These are phyloP conservation scores for Bruchidius siliquastri DNA, from an alignment of 2,888 invertebrate genomes.

Conservation along the genomic window DNA sequence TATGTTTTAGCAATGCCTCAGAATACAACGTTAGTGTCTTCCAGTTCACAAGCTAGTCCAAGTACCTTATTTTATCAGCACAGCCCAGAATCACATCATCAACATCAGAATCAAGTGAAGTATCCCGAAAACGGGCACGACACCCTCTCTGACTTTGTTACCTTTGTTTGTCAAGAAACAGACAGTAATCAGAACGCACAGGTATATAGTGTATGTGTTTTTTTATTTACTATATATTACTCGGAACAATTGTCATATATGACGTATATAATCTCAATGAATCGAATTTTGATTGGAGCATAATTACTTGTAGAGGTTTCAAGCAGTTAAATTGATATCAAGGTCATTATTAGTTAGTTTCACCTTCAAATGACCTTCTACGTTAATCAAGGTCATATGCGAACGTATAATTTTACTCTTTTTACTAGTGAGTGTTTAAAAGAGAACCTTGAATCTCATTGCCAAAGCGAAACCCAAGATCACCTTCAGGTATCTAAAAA, in stretches of 20 bases:
- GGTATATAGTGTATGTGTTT: conserved; percentile 46
- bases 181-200: conserved; percentile 72
- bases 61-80: conserved; percentile 53
- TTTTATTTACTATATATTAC: background rate
- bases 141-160: conserved; percentile 92
- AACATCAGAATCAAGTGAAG: conserved; percentile 53
- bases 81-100: conserved; percentile 53
- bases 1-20: conserved; percentile 46
- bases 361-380: no score
- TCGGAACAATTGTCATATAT: background rate
- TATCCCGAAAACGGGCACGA: conserved; percentile 86
- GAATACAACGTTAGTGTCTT: conserved; percentile 50
- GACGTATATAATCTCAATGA: no score
- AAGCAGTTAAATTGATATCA: no score
- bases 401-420: no score
- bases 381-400: no score
- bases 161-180: conserved; percentile 93
- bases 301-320: no score
- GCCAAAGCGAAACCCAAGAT: no score
- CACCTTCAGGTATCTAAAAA: no score
- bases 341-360: no score
- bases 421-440: no score
- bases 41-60: conserved; percentile 54
- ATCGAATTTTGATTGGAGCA: no score
- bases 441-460: no score